Percentiles rank a stretch among this genome's conserved stretches.
Evolutionary conservation across 1,140 invertebrate species (phyloP).

Genomic region (Stegodyphus mimosarum): DNA sequence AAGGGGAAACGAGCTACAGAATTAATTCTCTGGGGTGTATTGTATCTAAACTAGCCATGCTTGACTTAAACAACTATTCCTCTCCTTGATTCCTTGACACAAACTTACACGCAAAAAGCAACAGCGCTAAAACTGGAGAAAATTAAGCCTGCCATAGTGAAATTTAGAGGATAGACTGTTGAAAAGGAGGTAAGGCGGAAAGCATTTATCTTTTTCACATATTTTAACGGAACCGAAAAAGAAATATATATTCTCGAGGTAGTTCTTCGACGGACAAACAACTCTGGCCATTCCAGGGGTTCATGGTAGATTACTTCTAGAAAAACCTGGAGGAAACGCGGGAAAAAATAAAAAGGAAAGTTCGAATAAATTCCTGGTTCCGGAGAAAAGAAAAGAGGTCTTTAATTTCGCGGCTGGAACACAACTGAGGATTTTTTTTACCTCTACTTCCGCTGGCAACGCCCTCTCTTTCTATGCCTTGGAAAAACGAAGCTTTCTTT

Average conservation of each 20-base stretch:
- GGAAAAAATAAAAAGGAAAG: neutral
- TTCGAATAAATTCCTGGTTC: neutral
- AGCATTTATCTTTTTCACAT: slow-evolving; percentile 45
- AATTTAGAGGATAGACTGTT: slow-evolving; percentile 37
- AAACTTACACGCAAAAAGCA: too few relatives aligned
- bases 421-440: neutral
- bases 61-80: too few relatives aligned
- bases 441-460: too few relatives aligned
- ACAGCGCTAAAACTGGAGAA: too few relatives aligned
- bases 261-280: slow-evolving; percentile 11
- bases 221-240: slow-evolving; percentile 14
- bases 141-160: slow-evolving; percentile 1
- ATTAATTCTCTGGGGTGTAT: too few relatives aligned
- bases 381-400: slow-evolving; percentile 4
- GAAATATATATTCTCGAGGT: slow-evolving; percentile 29
- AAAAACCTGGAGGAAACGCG: neutral
- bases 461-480: neutral
- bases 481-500: slow-evolving; percentile 5
- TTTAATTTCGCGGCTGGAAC: slow-evolving; percentile 28
- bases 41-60: too few relatives aligned
- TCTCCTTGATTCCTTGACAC: too few relatives aligned
- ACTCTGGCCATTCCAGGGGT: slow-evolving; percentile 5
- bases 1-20: too few relatives aligned
- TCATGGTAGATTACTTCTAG: slow-evolving; percentile 35
- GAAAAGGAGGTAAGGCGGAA: slow-evolving; percentile 23